Conservation (phyloP, 2,888 invertebrate genomes). For the Merodon equestris region DNA sequence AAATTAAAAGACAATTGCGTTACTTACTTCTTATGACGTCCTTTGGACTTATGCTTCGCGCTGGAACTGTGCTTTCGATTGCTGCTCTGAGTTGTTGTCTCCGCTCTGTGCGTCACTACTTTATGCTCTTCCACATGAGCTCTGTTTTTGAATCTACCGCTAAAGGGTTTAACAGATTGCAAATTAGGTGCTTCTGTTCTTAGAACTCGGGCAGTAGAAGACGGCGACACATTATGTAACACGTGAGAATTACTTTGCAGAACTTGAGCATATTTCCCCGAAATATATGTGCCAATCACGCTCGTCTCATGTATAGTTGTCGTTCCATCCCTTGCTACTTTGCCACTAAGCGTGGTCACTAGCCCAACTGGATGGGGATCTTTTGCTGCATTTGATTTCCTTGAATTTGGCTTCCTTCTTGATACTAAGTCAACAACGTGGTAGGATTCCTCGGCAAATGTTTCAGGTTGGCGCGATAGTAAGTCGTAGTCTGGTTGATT, state of each 20-base stretch:
- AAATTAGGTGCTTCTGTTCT: constrained; percentile 81
- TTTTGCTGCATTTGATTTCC: constrained; percentile 73
- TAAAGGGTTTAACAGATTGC: constrained; percentile 78
- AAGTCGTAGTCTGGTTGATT: constrained; percentile 92
- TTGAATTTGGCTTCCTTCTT: constrained; percentile 73
- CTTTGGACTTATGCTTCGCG: constrained; percentile 51
- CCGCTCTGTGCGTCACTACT: constrained; percentile 81
- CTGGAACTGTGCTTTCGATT: constrained; percentile 77
- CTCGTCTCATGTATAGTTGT: constrained; percentile 93
- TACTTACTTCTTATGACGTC: constrained; percentile 48
- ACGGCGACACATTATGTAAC: constrained; percentile 76
- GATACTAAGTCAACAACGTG: constrained; percentile 85
- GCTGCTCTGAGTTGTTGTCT: constrained; percentile 70
- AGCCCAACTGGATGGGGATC: constrained; percentile 88
- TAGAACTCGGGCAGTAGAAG: constrained; percentile 81
- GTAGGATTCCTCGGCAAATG: constrained; percentile 91
- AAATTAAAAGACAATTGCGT: not conserved
- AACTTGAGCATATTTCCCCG: constrained; percentile 93
- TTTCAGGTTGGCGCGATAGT: constrained; percentile 90
- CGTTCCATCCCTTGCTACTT: constrained; percentile 88
- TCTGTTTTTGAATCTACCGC: constrained; percentile 82
- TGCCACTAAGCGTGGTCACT: constrained; percentile 91
- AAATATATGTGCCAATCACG: constrained; percentile 92
- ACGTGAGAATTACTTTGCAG: constrained; percentile 89
- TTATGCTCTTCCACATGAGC: constrained; percentile 81